Evolutionary conservation across 2,113 vertebrate species (phyloP), one percentile per base, ranked within the genome.

Genomic region (Alosa alosa): DNA sequence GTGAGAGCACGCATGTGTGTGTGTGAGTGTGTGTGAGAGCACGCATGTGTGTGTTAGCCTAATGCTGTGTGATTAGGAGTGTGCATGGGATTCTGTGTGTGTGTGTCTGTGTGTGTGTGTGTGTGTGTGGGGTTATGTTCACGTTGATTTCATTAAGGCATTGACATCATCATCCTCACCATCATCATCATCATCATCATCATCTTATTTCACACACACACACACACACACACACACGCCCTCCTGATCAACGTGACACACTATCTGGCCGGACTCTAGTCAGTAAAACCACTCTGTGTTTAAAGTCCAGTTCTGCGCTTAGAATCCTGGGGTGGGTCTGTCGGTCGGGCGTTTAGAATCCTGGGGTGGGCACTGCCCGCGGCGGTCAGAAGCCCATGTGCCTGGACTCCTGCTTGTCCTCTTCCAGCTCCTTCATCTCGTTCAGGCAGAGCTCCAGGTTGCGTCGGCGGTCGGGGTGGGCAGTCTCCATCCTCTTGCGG

Each of bases 361-460:
- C 41, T 4, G 41, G 41, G 41, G 41, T 0, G 1, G 41, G 41
- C 4, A 0, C 2, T 44, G 41, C 1, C 41, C 41, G 31, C 31
- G 31, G 31, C 31, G 31, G 31, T 31, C 31, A 44, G 41, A 44
- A 44, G 41, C 41, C 41, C 41, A 44, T 44, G 41, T 44, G 41
- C 41, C 41, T 2, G 2, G 41, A 3, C 2, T 44, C 41, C 41
- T 44, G 41, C 41, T 44, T 44, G 52, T 36, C 25, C n/a, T 55
- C 31, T 1, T 25, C 6, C 13, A 83, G 1, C 86, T 94, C 92
- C 22, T 5, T 90, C 85, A 95, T 83, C 86, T 96, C 95, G 72
- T 88, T 84, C 10, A 94, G 85, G 86, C 95, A 94, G 84, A 92
- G 90, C 4, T 84, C 49, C 18, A 96, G 46, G 88, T 94, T 94